Evolutionary conservation across 2,113 vertebrate genomes (phyloP).

Genomic region (Egretta garzetta): DNA sequence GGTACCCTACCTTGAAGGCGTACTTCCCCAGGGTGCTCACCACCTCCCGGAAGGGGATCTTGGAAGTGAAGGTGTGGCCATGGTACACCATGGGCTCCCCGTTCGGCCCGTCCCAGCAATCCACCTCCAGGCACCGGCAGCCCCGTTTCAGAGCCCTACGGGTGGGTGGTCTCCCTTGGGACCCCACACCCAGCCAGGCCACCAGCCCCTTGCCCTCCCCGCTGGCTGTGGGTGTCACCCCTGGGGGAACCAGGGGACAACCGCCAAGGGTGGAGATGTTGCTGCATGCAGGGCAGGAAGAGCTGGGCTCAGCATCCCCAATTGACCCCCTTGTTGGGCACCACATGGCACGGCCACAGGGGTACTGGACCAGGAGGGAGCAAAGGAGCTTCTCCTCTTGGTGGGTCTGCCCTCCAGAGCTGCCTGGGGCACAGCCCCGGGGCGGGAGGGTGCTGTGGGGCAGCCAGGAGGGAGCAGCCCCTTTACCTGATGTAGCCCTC

Average conservation of each 20-base stretch:
- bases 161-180: neutral
- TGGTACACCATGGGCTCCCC: conserved; percentile 95
- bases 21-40: conserved; percentile 86
- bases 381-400: neutral
- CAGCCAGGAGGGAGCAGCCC: neutral
- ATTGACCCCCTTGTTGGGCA: neutral
- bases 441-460: neutral
- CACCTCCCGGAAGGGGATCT: conserved; percentile 92
- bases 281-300: neutral
- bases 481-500: conserved; percentile 94
- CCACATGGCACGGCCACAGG: neutral
- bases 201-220: neutral
- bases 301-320: neutral
- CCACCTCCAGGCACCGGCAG: conserved; percentile 94
- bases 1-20: conserved; percentile 87
- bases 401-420: neutral
- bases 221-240: neutral
- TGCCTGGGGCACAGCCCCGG: neutral
- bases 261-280: neutral
- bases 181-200: neutral
- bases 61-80: conserved; percentile 92
- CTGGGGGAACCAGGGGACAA: neutral
- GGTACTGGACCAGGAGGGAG: neutral
- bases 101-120: conserved; percentile 91
- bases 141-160: conserved; percentile 87